These are phyloP conservation scores for Rhyacophila evoluta DNA, from an alignment of 2,888 invertebrate species.

Conservation along the genomic window DNA sequence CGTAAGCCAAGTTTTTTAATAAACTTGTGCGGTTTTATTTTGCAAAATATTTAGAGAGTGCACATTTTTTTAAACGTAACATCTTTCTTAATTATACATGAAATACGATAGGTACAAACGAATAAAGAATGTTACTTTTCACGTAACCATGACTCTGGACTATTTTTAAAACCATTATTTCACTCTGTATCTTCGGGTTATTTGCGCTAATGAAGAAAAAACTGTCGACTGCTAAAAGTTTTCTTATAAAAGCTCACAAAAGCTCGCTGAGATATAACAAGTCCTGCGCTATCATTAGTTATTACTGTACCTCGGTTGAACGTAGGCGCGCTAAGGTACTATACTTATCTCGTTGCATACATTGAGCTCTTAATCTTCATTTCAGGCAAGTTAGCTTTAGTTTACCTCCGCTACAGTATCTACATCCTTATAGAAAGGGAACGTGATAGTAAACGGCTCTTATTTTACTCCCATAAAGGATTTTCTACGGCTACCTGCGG, in stretches of 20 bases:
- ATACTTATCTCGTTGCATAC: conserved; percentile 39
- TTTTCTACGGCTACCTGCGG: neutral
- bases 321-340: conserved; percentile 26
- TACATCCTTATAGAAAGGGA: conserved; percentile 29
- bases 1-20: too few species aligned
- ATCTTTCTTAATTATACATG: neutral
- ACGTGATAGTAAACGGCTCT: neutral
- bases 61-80: neutral
- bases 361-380: conserved; percentile 41
- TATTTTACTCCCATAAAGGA: conserved; percentile 20
- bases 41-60: too few species aligned
- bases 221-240: conserved; percentile 8
- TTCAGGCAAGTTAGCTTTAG: conserved; percentile 36
- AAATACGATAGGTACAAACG: too few species aligned
- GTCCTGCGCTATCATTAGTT: conserved; percentile 37
- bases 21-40: too few species aligned
- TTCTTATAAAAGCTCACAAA: conserved; percentile 25
- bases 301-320: conserved; percentile 29
- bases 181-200: neutral
- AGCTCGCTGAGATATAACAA: conserved; percentile 26
- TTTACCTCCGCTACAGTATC: conserved; percentile 26
- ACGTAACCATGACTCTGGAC: neutral
- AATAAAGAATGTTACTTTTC: neutral
- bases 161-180: neutral
- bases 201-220: conserved; percentile 25